phyloP scores from a whole-genome alignment of 2,888 invertebrate species.

The Nomada ruficornis region DNA sequence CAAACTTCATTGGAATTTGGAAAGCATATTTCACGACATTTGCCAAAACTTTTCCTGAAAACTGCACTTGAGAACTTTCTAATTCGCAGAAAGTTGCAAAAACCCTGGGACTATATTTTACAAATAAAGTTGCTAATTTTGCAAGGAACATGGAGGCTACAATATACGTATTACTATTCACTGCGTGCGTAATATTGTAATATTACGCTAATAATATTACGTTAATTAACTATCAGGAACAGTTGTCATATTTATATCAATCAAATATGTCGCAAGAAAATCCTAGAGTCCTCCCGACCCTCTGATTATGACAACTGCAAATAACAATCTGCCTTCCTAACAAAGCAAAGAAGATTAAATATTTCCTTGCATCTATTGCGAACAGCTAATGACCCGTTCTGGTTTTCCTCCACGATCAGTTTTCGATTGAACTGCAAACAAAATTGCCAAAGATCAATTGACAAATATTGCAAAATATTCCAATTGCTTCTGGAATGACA shows the following conservation, averaged over 20 bases:
- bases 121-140: no score
- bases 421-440: no score
- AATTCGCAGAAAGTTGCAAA: no score
- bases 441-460: no score
- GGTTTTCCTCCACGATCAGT: not conserved
- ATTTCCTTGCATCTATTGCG: not conserved
- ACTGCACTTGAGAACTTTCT: not conserved
- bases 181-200: no score
- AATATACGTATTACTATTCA: no score
- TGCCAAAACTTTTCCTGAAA: not conserved
- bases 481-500: not conserved
- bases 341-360: not conserved
- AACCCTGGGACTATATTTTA: no score
- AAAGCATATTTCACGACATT: not conserved
- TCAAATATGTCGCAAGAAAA: not conserved
- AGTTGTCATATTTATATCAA: not conserved
- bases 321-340: slow-evolving; percentile 2
- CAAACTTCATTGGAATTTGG: not conserved
- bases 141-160: no score
- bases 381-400: not conserved
- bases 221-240: no score
- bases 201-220: no score
- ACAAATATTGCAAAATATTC: not conserved
- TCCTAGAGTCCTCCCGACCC: not conserved
- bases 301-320: not conserved